These are phyloP conservation scores for Mormyrus iriodes DNA, from an alignment of 2,113 vertebrate species.

Conservation along the genomic window DNA sequence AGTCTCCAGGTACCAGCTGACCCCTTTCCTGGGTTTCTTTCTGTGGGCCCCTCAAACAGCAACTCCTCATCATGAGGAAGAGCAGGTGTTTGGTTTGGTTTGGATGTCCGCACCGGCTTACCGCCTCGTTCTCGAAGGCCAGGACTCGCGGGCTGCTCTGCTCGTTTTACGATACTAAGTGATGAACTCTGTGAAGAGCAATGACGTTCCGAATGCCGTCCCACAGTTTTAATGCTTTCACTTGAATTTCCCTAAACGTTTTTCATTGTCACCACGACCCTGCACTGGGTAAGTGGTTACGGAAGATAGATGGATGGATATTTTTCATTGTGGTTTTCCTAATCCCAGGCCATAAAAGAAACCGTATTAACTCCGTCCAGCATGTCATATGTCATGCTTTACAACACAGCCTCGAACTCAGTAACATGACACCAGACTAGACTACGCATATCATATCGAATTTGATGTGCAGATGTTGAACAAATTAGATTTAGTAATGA, in stretches of 20 bases:
- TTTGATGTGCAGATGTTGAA: neutral
- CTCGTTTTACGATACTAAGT: neutral
- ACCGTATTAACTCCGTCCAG: neutral
- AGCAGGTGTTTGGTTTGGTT: neutral
- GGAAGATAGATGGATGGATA: neutral
- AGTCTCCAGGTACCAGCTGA: neutral
- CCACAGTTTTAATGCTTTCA: neutral
- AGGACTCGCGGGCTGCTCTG: neutral
- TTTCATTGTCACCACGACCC: neutral
- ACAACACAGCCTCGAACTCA: neutral
- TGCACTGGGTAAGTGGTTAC: neutral
- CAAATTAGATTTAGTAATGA: conserved; percentile 3
- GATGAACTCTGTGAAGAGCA: neutral
- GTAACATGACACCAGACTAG: neutral
- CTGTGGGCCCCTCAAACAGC: neutral
- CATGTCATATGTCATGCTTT: neutral
- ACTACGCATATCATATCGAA: neutral
- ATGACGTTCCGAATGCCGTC: neutral
- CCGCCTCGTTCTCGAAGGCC: neutral
- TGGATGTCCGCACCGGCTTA: neutral
- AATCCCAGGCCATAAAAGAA: conserved; percentile 1
- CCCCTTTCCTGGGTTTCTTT: neutral
- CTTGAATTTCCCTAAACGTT: neutral
- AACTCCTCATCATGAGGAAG: neutral
- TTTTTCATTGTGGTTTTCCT: neutral